These are phyloP conservation scores for Pseudococcus jackbeardsleyi DNA, from an alignment of 2,888 invertebrate genomes.

Conservation along the genomic window DNA sequence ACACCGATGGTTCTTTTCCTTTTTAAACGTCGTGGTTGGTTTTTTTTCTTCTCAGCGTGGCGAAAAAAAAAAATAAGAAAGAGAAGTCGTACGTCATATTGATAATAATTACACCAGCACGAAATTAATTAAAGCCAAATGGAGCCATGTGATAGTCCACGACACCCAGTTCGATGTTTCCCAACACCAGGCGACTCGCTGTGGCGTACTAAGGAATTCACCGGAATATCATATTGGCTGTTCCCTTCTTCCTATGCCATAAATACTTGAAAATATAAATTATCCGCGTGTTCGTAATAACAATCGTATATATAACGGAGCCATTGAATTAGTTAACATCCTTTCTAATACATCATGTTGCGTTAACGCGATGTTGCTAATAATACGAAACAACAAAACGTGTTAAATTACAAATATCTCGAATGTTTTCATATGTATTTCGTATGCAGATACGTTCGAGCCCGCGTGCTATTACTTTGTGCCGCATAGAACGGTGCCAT, in stretches of 20 bases:
- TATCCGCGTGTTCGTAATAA: neutral
- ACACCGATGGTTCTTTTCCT: neutral
- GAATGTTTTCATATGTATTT: constrained; percentile 14
- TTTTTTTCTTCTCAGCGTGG: neutral
- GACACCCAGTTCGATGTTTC: neutral
- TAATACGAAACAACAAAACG: constrained; percentile 29
- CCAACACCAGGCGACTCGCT: neutral
- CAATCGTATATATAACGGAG: neutral
- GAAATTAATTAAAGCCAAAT: constrained; percentile 15
- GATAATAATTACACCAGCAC: neutral
- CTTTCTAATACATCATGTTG: constrained; percentile 42
- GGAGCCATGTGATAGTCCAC: constrained; percentile 15
- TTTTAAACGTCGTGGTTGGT: neutral
- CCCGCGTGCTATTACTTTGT: neutral
- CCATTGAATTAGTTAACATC: constrained; percentile 40
- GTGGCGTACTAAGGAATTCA: neutral
- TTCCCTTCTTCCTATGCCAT: neutral
- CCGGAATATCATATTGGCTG: neutral
- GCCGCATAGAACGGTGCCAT: neutral
- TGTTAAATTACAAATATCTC: constrained; percentile 49
- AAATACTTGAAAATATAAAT: constrained; percentile 7
- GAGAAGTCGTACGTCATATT: neutral
- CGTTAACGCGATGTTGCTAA: constrained; percentile 49
- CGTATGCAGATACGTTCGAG: neutral
- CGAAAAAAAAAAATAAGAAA: neutral